Conservation (phyloP, 2,797 vertebrate species). For the Adelosebastes latens region DNA sequence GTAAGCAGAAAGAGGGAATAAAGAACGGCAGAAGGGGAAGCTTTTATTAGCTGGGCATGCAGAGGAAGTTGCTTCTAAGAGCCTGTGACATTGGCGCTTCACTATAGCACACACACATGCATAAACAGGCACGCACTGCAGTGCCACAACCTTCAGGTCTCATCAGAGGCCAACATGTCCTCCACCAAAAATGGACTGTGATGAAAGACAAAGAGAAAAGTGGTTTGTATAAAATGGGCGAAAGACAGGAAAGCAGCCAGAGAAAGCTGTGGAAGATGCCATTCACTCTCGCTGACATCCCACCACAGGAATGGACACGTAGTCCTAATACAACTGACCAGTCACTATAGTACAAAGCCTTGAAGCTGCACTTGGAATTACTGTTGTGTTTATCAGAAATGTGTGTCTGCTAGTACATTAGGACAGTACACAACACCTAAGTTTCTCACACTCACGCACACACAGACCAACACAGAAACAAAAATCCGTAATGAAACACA, state of each 20-base stretch:
- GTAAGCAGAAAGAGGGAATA: slow-evolving; percentile 24
- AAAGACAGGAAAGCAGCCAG: not conserved
- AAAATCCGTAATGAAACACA: not conserved
- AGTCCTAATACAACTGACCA: not conserved
- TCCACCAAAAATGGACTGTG: slow-evolving; percentile 22
- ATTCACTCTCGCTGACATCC: not conserved
- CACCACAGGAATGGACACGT: not conserved
- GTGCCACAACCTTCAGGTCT: slow-evolving; percentile 45
- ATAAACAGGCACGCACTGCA: not conserved
- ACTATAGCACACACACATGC: not conserved
- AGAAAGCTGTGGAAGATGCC: not conserved
- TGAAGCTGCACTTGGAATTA: not conserved
- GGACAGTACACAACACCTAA: no score
- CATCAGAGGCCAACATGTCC: slow-evolving; percentile 48
- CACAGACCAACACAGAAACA: not conserved
- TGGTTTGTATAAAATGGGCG: slow-evolving; percentile 26
- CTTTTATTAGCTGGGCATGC: slow-evolving; percentile 41
- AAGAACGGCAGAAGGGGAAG: slow-evolving; percentile 15
- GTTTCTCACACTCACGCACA: not conserved
- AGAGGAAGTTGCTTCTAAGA: slow-evolving; percentile 30
- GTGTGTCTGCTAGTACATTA: not conserved
- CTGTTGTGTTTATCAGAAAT: not conserved
- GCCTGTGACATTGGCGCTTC: slow-evolving; percentile 61
- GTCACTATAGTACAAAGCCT: not conserved
- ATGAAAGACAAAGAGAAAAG: slow-evolving; percentile 56